Base-by-base conservation (phyloP, 2,113 vertebrate species). In the Osmerus mordax region DNA sequence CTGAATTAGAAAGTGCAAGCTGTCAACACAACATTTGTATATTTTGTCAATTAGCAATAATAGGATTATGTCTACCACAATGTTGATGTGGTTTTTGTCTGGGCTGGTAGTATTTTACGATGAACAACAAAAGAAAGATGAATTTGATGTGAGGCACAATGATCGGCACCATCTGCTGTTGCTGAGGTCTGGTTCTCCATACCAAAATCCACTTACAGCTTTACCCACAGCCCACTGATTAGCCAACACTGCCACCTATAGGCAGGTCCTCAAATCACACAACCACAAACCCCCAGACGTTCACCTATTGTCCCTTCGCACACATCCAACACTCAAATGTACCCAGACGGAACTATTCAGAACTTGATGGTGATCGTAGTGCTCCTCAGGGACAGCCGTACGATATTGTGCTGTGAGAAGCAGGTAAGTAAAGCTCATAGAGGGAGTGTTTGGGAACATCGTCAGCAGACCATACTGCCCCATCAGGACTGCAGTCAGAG, bases 201-300 rank as follows among this genome's bases (percentile, higher is more conserved):
- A 78, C 9, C 59, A 63, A 85, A 77, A 16, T n/a, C 12, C 19
- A 58, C 55, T 28, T 4, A 28, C 14, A 19, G 47, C 53, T 12
- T 16, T 16, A 66, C 4, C 36, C 53, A 11, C 16, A 15, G 59
- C 54, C 0, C 19, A 67, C 71, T 9, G 62, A 62, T 86, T 82
- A 71, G 72, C 54, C 84, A 89, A 86, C 81, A 90, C 85, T 86
- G 88, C 86, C 91, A 87, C 75, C 85, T 82, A 87, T 65, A 88
- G 91, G 86, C 70, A 36, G 14, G 2, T 61, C 55, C n/a, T 2
- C 4, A 47, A 52, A 53, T 58, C 3, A 36, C 55, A 23, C 52
- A 21, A 12, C 13, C 11, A 6, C 2, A 59, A 61, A 71, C 77
- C 3, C 55, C 25, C 13, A 16, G 15, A 15, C 60, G 41, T 47